These are phyloP conservation scores for Horisme vitalbata DNA, from an alignment of 2,888 invertebrate genomes.

Conservation along the genomic window DNA sequence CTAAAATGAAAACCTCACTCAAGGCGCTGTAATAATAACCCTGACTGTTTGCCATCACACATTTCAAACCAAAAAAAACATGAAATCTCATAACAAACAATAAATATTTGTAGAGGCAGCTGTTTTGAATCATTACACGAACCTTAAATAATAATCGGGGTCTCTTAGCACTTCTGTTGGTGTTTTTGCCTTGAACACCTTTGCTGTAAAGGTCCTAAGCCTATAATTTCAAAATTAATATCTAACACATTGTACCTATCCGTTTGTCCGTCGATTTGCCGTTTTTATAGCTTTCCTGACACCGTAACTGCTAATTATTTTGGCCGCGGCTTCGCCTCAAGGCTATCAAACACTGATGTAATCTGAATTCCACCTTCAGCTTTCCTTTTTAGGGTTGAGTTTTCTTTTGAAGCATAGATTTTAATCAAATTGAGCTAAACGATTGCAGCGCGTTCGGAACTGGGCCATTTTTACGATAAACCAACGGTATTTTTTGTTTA, in stretches of 20 bases:
- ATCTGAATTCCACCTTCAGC: conserved; percentile 40
- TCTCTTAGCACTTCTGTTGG: conserved; percentile 78
- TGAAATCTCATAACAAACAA: conserved; percentile 58
- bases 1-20: conserved; percentile 18
- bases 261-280: conserved; percentile 68
- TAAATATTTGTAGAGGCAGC: conserved; percentile 80
- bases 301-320: conserved; percentile 73
- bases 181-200: conserved; percentile 73
- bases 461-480: conserved; percentile 34
- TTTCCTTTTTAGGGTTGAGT: conserved; percentile 34
- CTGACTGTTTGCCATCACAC: conserved; percentile 21
- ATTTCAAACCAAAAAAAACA: conserved; percentile 28
- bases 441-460: conserved; percentile 32
- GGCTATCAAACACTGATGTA: conserved; percentile 43
- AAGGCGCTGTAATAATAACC: conserved; percentile 27
- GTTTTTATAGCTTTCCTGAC: conserved; percentile 73
- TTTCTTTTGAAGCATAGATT: conserved; percentile 27
- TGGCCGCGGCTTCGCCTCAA: conserved; percentile 57
- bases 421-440: conserved; percentile 46
- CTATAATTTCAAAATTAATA: conserved; percentile 81
- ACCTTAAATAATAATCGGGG: conserved; percentile 73
- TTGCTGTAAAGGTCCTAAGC: conserved; percentile 59
- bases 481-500: conserved; percentile 36
- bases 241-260: conserved; percentile 81
- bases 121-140: conserved; percentile 69